Percentiles rank a stretch among this genome's conserved stretches.
Conservation (phyloP, 2,888 invertebrate genomes). For the Mallateleia sp. region DNA sequence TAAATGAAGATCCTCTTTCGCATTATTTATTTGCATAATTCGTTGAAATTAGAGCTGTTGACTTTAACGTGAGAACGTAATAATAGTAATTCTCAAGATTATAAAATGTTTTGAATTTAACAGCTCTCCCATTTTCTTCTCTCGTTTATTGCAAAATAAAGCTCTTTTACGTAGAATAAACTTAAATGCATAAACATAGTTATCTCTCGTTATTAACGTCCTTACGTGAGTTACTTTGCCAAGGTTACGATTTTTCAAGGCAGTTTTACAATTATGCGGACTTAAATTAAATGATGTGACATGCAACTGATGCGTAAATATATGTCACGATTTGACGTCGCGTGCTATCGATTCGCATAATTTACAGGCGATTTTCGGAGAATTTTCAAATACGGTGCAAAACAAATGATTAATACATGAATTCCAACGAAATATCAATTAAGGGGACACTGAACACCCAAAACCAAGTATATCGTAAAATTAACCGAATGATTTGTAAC, state of each 20-base stretch:
- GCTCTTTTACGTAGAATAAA: slow-evolving; percentile 19
- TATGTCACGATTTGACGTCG: slow-evolving; percentile 27
- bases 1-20: background rate
- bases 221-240: slow-evolving; percentile 42
- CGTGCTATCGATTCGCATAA: slow-evolving; percentile 32
- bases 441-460: no score
- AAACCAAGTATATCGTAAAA: no score
- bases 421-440: background rate
- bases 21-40: slow-evolving; percentile 32
- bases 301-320: slow-evolving; percentile 40
- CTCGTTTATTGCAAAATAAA: slow-evolving; percentile 25
- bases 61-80: slow-evolving; percentile 19
- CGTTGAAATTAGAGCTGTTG: slow-evolving; percentile 38
- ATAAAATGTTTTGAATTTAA: slow-evolving; percentile 36
- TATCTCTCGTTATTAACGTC: slow-evolving; percentile 37
- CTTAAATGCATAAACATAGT: slow-evolving; percentile 37
- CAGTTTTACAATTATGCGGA: slow-evolving; percentile 15
- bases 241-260: slow-evolving; percentile 50
- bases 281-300: slow-evolving; percentile 49
- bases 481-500: no score
- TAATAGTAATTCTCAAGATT: slow-evolving; percentile 34
- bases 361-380: slow-evolving; percentile 2
- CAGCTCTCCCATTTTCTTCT: slow-evolving; percentile 5
- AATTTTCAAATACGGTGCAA: background rate
- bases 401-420: background rate